Percentiles rank a stretch among this genome's conserved stretches.
Conservation (phyloP, 1,140 invertebrate species). For the Caerostris darwini region DNA sequence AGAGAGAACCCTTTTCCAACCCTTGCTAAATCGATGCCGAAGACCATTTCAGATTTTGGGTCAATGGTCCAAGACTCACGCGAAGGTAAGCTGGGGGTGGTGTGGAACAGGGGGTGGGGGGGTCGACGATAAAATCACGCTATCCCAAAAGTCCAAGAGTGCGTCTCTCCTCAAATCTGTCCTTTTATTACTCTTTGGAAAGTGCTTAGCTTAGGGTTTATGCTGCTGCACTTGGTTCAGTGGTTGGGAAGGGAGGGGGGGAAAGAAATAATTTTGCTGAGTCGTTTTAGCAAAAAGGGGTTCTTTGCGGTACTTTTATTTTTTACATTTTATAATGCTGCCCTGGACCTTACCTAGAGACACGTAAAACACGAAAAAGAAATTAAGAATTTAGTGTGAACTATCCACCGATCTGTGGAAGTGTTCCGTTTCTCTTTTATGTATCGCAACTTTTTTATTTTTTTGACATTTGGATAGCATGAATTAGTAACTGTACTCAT, state of each 20-base stretch:
- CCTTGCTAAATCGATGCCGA: not conserved
- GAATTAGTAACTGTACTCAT: too few species aligned
- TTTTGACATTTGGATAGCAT: too few species aligned
- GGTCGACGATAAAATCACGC: conserved; percentile 28
- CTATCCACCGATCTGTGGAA: not conserved
- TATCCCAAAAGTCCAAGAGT: conserved; percentile 10
- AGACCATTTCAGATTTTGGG: conserved; percentile 26
- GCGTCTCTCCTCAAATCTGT: conserved; percentile 6
- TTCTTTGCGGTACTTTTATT: conserved; percentile 1
- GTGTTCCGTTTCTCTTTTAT: not conserved
- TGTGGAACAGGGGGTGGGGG: not conserved
- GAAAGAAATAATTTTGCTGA: conserved; percentile 19
- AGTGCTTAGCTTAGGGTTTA: conserved; percentile 33
- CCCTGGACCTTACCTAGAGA: not conserved
- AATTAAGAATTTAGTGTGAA: not conserved
- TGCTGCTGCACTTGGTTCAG: not conserved
- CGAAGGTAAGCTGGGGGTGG: not conserved
- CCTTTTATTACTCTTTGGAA: conserved; percentile 27
- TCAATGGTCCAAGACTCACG: conserved; percentile 38
- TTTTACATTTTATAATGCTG: not conserved
- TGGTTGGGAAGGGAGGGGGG: not conserved
- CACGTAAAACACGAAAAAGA: not conserved
- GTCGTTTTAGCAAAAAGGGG: not conserved
- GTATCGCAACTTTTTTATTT: too few species aligned
- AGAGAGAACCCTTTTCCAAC: not conserved